phyloP scores from a whole-genome alignment of 2,797 vertebrate genomes.

The Centropyge bicolor region DNA sequence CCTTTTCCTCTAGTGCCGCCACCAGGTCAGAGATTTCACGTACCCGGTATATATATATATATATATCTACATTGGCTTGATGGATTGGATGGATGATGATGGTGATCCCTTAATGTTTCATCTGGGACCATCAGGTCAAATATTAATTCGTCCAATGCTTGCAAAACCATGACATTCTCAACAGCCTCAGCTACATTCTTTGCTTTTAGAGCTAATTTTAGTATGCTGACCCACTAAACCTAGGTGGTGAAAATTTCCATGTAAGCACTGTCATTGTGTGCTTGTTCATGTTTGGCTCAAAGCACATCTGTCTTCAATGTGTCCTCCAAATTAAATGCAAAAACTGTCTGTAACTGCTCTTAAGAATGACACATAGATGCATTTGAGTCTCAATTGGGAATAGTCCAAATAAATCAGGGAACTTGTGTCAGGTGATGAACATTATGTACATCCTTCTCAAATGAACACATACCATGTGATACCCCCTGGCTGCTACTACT shows the following conservation, averaged over 20 bases:
- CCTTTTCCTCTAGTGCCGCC: too few relatives aligned
- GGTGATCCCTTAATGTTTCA: not conserved
- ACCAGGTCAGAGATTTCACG: not conserved
- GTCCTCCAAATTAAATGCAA: not conserved
- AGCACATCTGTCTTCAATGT: not conserved
- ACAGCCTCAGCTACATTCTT: not conserved
- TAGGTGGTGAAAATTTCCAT: not conserved
- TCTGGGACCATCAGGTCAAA: not conserved
- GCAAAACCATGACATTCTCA: not conserved
- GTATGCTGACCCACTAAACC: not conserved
- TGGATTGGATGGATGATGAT: too few relatives aligned
- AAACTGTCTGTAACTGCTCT: not conserved
- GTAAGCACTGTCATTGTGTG: not conserved
- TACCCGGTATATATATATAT: too few relatives aligned
- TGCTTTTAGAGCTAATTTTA: not conserved
- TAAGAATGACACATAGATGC: not conserved
- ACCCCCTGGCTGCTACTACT: not conserved
- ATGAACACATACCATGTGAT: not conserved
- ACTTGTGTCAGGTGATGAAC: not conserved
- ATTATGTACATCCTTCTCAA: not conserved
- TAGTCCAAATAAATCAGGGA: not conserved
- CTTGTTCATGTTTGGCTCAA: not conserved
- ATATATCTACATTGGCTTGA: too few relatives aligned
- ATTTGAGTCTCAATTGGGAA: not conserved
- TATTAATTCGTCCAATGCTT: not conserved